These are phyloP conservation scores for Odocoileus virginianus DNA, from an alignment of 2,113 vertebrate genomes.

Conservation along the genomic window DNA sequence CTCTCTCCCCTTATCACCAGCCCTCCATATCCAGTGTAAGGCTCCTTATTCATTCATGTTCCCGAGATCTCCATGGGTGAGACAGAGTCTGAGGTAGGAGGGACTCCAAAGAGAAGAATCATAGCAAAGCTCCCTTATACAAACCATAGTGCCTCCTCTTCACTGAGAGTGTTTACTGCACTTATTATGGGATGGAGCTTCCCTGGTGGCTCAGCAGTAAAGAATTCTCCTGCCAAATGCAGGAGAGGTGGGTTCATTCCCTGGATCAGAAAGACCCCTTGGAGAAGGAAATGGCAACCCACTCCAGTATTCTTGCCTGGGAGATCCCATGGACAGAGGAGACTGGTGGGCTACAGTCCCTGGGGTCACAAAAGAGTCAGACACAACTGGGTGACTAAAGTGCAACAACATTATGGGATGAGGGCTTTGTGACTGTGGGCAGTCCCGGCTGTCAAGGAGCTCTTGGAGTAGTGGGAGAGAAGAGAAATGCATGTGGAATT, in stretches of 20 bases:
- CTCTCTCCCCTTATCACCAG: neutral
- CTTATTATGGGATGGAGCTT: neutral
- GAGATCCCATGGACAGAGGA: neutral
- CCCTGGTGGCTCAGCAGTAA: neutral
- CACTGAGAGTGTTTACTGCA: neutral
- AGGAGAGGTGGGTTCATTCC: neutral
- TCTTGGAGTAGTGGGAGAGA: neutral
- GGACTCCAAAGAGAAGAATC: neutral
- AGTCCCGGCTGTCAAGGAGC: neutral
- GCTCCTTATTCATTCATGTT: neutral
- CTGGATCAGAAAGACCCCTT: neutral
- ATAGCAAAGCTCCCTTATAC: too few relatives aligned
- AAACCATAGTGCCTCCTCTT: accelerated
- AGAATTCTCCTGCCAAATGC: neutral
- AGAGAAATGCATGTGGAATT: neutral
- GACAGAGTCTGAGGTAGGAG: neutral
- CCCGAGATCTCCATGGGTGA: neutral
- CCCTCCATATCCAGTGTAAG: neutral
- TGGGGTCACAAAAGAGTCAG: neutral
- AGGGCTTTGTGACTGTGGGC: neutral
- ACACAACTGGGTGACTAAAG: neutral
- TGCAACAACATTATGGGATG: accelerated
- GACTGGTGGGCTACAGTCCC: neutral
- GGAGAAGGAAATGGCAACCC: neutral
- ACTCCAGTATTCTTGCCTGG: neutral